Evolutionary conservation across 2,888 invertebrate genomes (phyloP), one percentile per base, ranked within the genome.

Genomic region (Nebria brevicollis): DNA sequence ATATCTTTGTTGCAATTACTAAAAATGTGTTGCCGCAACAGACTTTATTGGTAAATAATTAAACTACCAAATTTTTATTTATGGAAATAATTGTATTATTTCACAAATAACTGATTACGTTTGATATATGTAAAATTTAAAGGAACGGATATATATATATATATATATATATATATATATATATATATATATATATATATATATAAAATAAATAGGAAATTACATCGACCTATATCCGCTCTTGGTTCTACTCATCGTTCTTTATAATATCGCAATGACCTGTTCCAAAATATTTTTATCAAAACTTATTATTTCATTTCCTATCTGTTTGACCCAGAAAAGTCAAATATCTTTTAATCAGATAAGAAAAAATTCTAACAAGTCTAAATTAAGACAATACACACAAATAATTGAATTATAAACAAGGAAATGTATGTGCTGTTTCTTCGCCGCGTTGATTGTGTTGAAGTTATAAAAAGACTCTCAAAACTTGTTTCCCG

Each of bases 401-500:
- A 8, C 13, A 54, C 4, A 7, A 54, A 54, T 54, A 54, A 54
- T 54, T 54, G 54, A 54, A 54, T 54, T 54, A 54, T 54, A 54
- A 54, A 54, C 54, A 54, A 54, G 54, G 13, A 54, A 54, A 54
- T 54, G 54, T 54, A 54, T 54, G 13, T 54, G 54, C 13, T 54
- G 43, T 10, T 43, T 43, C 10, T 43, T 6, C 10, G 43, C 43
- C 10, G 54, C 54, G 15, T 25, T 70, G 11, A n/a, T 73, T 73
- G 3, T 11, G 41, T 26, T 72, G 34, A 10, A n/a, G 34, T 4
- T 72, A 73, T 34, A 73, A 42, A 13, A 43, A 34, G 54, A 54
- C 0, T 26, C 66, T 78, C 80, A 75, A 80, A 80, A 80, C 75
- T 80, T 42, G 13, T 75, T 80, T 80, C 80, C 75, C 80, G 80